Percentiles rank a stretch among this genome's conserved stretches.
phyloP scores from a whole-genome alignment of 2,888 invertebrate species.

The Luffia ferchaultella region DNA sequence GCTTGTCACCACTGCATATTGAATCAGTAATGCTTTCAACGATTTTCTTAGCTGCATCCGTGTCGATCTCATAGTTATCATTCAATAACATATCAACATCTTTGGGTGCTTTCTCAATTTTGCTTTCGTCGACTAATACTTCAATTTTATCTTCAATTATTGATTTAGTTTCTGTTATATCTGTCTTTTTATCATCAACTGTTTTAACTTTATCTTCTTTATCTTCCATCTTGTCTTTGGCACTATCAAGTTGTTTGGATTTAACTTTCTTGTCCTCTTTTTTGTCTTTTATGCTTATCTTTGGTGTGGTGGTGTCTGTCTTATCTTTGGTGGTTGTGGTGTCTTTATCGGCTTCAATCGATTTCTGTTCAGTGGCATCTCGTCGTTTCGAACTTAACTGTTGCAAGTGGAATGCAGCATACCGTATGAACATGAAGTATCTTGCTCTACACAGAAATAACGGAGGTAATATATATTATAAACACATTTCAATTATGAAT shows the following conservation, averaged over 20 bases:
- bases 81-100: slow-evolving; percentile 40
- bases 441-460: slow-evolving; percentile 61
- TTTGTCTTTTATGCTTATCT: slow-evolving; percentile 27
- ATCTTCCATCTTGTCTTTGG: slow-evolving; percentile 15
- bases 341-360: slow-evolving; percentile 44
- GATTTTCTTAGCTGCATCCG: slow-evolving; percentile 90
- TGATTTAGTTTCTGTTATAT: slow-evolving; percentile 19
- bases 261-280: slow-evolving; percentile 20
- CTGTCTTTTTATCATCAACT: slow-evolving; percentile 13
- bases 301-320: slow-evolving; percentile 20
- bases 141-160: slow-evolving; percentile 15
- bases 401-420: slow-evolving; percentile 94
- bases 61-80: slow-evolving; percentile 68
- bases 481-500: not conserved
- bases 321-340: slow-evolving; percentile 29
- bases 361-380: slow-evolving; percentile 38
- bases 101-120: slow-evolving; percentile 29
- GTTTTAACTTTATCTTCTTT: slow-evolving; percentile 23
- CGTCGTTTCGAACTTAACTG: slow-evolving; percentile 77
- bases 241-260: slow-evolving; percentile 15
- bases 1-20: slow-evolving; percentile 77
- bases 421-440: slow-evolving; percentile 96
- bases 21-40: slow-evolving; percentile 88
- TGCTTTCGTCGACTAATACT: slow-evolving; percentile 13
- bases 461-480: not conserved